Base-by-base conservation (phyloP, 2,113 vertebrate genomes). In the Pteronura brasiliensis region DNA sequence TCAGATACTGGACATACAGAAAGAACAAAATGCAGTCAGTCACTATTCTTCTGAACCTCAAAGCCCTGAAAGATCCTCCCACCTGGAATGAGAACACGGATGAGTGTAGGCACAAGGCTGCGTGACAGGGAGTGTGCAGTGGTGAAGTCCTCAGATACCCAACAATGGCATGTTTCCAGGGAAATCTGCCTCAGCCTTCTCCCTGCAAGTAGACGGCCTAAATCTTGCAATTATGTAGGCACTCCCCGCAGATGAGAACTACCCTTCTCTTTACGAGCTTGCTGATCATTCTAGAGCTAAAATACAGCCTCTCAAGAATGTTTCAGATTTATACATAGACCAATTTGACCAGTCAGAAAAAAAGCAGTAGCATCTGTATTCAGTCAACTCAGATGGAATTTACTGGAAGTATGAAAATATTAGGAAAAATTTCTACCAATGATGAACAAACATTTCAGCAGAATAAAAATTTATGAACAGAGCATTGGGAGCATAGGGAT, bases 381-480 rank as follows among this genome's bases (percentile, higher is more conserved):
- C 52, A 88, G 96, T 97, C 94, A 96, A 57, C 17, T 36, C 97
- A 18, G 3, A 2, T 95, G 74, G 81, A 95, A 97, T 96, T 96
- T 91, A 93, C 82, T 72, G 25, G 44, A 90, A 97, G 36, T 93
- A 71, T 72, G 61, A 97, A 96, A 95, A 95, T 82, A 90, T 49
- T 84, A 95, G 59, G n/a, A 79, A 95, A 96, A 25, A 34, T 77
- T 93, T 65, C 85, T 95, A 93, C 94, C 63, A 88, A 11, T 81
- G 96, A 90, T 72, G 77, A 95, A 95, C 72, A 97, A 96, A 93
- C 76, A 96, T 81, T 14, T 94, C n/a, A 82, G 93, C 63, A 92
- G 90, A 96, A 98, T 84, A 84, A 95, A 97, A 81, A 96, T 81
- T 93, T 83, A 82, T 97, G 97, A 96, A 90, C 36, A 49, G 96